Base-by-base conservation (phyloP, 1,140 invertebrate genomes). In the Drosophila tristis region DNA sequence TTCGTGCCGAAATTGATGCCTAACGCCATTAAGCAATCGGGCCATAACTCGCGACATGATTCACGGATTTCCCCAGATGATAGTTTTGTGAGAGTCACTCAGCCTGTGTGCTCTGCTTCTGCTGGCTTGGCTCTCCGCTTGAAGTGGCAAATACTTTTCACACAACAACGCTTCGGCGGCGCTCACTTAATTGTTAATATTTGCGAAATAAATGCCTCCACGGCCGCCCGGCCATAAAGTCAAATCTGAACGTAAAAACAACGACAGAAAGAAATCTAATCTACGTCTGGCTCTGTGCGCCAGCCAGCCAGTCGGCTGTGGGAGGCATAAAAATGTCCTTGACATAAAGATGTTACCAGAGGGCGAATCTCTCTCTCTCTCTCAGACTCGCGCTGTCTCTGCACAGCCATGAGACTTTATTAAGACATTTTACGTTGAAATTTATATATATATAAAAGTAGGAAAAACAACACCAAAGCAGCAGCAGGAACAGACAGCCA, bases 351-450 rank as follows among this genome's bases (percentile, higher is more conserved):
- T 59, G 62, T 44, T 76, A 51, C 44, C 65, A 49, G 42, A 9
- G 42, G 9, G 9, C 16, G 7, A 7, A 2, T 29, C 26, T 50
- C 11, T 51, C 42, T 9, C 23, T 49, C 43, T 42, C 23, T 49
- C 20, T 29, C 35, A 25, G 23, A 16, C 35, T 23, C 31, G 11
- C 4, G 11, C 31, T 4, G 31, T 35, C 31, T 26, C 35, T 8
- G 43, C 16, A 48, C 25, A 53, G 66, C 44, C 58, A 47, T 45
- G 45, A 53, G 78, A 80, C 77, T 80, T 80, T 80, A 80, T 80
- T 80, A 80, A 80, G 78, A 80, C 65, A 80, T 80, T 79, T 80
- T 71, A 63, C 70, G 71, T 62, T 71, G 64, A 78, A 78, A 68
- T 78, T 78, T 78, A 63, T 78, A 78, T 25, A 78, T 78, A 68